Base-by-base conservation (phyloP, 2,888 invertebrate genomes). In the Tromatobia lineatoria region DNA sequence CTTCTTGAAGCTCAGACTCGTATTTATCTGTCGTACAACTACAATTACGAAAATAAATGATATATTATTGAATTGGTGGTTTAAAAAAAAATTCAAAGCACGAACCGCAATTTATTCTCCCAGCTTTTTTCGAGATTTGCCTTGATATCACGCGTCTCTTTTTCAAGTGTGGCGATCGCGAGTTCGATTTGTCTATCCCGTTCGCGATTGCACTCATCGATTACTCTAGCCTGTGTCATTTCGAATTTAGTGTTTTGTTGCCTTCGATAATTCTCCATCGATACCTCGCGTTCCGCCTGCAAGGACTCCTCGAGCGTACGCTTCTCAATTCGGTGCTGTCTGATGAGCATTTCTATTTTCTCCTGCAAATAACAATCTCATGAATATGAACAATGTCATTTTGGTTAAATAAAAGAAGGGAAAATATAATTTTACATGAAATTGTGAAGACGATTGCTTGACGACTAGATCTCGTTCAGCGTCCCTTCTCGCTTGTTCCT, bases 121-220 rank as follows among this genome's bases (percentile, higher is more conserved):
- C 94, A 94, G 2, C 95, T 95, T n/a, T 96, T 95, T 88, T 96
- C 96, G 70, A 96, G 84, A 76, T 87, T 89, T 8, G 71, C 93
- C 88, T 95, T 95, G 1, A 95, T 95, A 2, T 95, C 94, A 69
- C 95, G 95, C 0, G 96, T 95, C 90, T 97, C 97, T 0, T 94
- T 95, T 87, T 96, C 96, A 90, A 97, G 94, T 80, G 96, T 95
- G 88, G 96, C 96, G 69, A 97, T 96, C 0, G 96, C 96, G 18
- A 95, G 94, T 91, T 98, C 97, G 75, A 97, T 97, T 94, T 97
- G 97, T 66, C 95, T 95, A 93, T 98, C 98, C 79, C 97, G 94
- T 91, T 98, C 97, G 70, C 95, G 94, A 91, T 96, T 95, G 91
- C 96, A 96, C 87, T 96, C 96, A 38, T 97, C 96, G 1, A 96